Percentiles rank a stretch among this genome's conserved stretches.
phyloP scores from a whole-genome alignment of 2,113 vertebrate genomes.

The Triplophysa rosa region DNA sequence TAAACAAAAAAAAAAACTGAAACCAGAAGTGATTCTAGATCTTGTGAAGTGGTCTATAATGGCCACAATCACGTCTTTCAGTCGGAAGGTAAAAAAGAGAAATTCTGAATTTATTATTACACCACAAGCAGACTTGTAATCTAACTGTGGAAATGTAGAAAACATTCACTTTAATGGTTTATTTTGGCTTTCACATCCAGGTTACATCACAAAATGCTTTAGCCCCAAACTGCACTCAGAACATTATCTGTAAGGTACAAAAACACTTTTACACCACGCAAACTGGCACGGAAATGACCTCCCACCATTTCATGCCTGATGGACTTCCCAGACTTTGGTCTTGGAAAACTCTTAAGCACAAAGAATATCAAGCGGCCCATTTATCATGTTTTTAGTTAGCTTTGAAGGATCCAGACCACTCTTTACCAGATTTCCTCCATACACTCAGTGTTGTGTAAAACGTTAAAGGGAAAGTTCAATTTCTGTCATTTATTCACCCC shows the following conservation, averaged over 20 bases:
- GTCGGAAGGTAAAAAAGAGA: no score
- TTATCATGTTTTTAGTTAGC: conserved; percentile 5
- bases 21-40: no score
- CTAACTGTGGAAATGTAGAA: not conserved
- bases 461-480: no score
- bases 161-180: not conserved
- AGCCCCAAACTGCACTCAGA: not conserved
- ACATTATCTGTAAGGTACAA: not conserved
- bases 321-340: conserved; percentile 26
- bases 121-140: no score
- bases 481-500: no score
- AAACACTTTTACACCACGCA: not conserved
- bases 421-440: conserved; percentile 15
- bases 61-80: not conserved
- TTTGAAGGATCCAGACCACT: not conserved
- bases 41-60: not conserved
- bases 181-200: not conserved
- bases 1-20: no score
- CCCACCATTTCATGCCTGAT: not conserved
- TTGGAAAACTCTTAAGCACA: conserved; percentile 11
- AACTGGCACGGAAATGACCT: not conserved
- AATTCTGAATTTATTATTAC: no score
- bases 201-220: not conserved
- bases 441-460: no score
- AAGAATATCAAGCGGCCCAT: conserved; percentile 20